Evolutionary conservation across 2,888 invertebrate genomes (phyloP).

Genomic region (Hecatera dysodea): DNA sequence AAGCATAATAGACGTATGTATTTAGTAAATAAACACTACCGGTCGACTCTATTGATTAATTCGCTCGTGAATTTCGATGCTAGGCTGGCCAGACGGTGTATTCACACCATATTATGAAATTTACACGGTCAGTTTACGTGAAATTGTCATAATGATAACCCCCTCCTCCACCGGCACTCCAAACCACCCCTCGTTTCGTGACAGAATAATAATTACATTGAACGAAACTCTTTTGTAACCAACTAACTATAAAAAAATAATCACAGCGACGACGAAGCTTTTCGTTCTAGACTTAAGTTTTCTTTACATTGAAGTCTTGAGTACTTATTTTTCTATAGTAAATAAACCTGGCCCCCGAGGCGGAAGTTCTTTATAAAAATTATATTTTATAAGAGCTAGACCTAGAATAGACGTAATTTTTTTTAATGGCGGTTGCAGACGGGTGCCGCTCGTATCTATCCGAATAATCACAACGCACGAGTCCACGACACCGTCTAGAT

Average conservation of each 20-base stretch:
- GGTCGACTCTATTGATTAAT: not conserved
- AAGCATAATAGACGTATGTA: too few species aligned
- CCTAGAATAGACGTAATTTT: conserved; percentile 2
- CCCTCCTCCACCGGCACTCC: not conserved
- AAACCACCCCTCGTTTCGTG: conserved; percentile 1
- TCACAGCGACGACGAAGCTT: not conserved
- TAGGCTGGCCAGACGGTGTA: not conserved
- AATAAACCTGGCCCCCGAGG: not conserved
- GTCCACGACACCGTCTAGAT: conserved; percentile 36
- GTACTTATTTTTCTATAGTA: not conserved
- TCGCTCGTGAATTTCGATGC: conserved; percentile 1
- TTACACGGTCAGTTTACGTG: conserved; percentile 12
- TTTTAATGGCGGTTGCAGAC: not conserved
- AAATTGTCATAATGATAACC: not conserved
- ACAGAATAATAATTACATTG: conserved; percentile 1
- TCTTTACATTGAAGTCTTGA: not conserved
- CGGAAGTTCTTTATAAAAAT: not conserved
- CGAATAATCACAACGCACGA: conserved; percentile 49
- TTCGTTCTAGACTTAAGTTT: conserved; percentile 1
- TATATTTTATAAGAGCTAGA: not conserved
- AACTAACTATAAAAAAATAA: not conserved
- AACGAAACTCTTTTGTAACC: not conserved
- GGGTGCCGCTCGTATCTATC: conserved; percentile 18
- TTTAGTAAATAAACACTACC: conserved; percentile 3
- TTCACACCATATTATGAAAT: conserved; percentile 8